Conservation (phyloP, 2,888 invertebrate species). For the Andrena chrysosceles region DNA sequence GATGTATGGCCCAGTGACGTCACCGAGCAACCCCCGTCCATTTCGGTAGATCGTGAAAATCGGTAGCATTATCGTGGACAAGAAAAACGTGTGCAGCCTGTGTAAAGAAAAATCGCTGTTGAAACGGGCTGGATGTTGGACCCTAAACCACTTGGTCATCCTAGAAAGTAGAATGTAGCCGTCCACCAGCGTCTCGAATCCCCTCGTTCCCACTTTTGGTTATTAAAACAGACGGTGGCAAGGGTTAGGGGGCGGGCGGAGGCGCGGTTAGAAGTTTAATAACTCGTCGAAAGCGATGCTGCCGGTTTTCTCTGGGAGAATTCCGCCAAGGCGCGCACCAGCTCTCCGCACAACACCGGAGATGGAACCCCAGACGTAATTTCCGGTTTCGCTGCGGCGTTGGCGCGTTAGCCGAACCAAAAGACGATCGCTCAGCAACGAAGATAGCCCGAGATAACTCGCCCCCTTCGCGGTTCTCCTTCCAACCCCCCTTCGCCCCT, state of each 20-base stretch:
- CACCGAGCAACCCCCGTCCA: slow-evolving; percentile 76
- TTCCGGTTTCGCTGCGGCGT: slow-evolving; percentile 81
- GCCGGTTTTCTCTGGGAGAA: slow-evolving; percentile 68
- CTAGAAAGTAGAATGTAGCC: too few species aligned
- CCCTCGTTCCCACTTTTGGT: slow-evolving; percentile 44
- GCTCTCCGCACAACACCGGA: slow-evolving; percentile 83
- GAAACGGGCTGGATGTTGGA: too few species aligned
- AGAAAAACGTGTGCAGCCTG: slow-evolving; percentile 36
- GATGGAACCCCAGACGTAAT: slow-evolving; percentile 84
- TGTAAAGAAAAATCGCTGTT: neutral
- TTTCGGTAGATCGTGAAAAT: slow-evolving; percentile 83
- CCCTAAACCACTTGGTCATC: too few species aligned
- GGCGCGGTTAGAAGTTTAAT: slow-evolving; percentile 77
- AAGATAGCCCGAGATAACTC: slow-evolving; percentile 75
- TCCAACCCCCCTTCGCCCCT: slow-evolving; percentile 14
- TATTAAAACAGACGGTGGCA: slow-evolving; percentile 62
- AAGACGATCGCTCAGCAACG: slow-evolving; percentile 82
- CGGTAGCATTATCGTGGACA: slow-evolving; percentile 70
- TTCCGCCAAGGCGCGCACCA: slow-evolving; percentile 74
- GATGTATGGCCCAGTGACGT: slow-evolving; percentile 83
- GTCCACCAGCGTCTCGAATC: neutral
- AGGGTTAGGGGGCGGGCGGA: slow-evolving; percentile 56
- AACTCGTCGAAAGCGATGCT: slow-evolving; percentile 69
- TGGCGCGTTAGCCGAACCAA: slow-evolving; percentile 80
- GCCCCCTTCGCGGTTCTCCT: slow-evolving; percentile 57